Evolutionary conservation across 2,888 invertebrate genomes (phyloP).

Genomic region (Sylvicola fuscatus): DNA sequence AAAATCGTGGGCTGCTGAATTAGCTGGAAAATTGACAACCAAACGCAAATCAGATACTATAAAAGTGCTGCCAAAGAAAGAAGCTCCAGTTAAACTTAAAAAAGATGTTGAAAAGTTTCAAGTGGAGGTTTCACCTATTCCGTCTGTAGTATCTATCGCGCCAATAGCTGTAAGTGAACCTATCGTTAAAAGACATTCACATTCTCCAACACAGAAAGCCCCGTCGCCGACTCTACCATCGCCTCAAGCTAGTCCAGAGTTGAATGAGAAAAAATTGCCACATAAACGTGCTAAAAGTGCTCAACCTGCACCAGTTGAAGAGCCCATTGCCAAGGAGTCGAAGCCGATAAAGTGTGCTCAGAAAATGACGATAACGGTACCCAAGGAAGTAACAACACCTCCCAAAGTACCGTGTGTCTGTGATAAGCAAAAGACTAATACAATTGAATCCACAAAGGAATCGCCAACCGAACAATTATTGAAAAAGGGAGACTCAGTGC

Average conservation of each 20-base stretch:
- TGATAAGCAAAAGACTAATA: constrained; percentile 2
- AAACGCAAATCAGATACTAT: not conserved
- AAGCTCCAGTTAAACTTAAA: too few relatives aligned
- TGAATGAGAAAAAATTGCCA: constrained; percentile 2
- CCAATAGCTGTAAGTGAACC: not conserved
- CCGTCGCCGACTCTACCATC: not conserved
- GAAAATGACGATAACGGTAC: not conserved
- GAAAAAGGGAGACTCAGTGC: constrained; percentile 11
- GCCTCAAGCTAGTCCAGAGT: not conserved
- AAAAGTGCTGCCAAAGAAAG: too few relatives aligned
- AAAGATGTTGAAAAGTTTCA: not conserved
- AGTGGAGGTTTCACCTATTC: not conserved
- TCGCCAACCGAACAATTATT: constrained; percentile 7
- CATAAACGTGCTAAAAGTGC: constrained; percentile 5
- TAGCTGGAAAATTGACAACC: constrained; percentile 3
- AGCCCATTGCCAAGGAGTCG: not conserved
- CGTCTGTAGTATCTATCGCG: not conserved
- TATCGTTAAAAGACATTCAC: not conserved
- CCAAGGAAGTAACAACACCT: not conserved
- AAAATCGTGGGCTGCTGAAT: constrained; percentile 2
- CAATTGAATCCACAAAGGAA: not conserved
- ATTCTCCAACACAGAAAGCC: constrained; percentile 1
- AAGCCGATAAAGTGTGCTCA: too few relatives aligned
- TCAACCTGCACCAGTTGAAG: not conserved
- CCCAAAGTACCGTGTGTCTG: not conserved